A percentile compares a stretch with the other conserved stretches of the same genome.
These are phyloP conservation scores for Sebastiscus tertius DNA, from an alignment of 2,797 vertebrate genomes.

Conservation along the genomic window DNA sequence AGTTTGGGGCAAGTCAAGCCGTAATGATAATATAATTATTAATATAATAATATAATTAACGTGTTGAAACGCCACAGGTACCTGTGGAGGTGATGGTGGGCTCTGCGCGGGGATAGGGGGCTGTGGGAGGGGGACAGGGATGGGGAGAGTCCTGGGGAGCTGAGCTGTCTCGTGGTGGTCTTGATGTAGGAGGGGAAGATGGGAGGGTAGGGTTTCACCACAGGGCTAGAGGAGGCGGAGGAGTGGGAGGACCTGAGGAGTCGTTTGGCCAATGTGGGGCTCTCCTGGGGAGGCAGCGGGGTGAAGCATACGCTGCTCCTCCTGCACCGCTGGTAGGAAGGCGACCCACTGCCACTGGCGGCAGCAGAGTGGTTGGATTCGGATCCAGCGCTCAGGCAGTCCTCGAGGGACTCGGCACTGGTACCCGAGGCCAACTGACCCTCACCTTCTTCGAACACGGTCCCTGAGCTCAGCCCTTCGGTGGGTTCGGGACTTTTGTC, in stretches of 20 bases:
- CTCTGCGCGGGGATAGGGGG: conserved; percentile 84
- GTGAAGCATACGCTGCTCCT: conserved; percentile 71
- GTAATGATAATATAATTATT: not conserved
- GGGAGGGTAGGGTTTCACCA: conserved; percentile 87
- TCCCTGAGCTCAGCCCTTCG: conserved; percentile 35
- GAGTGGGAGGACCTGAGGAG: conserved; percentile 72
- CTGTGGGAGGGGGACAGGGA: conserved; percentile 89
- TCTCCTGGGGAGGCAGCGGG: conserved; percentile 71
- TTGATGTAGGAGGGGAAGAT: conserved; percentile 93
- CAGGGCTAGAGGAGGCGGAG: conserved; percentile 50
- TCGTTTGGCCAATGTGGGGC: conserved; percentile 77
- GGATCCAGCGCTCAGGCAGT: conserved; percentile 51
- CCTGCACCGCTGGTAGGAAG: conserved; percentile 37
- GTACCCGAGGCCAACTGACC: conserved; percentile 40
- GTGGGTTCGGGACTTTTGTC: conserved; percentile 22
- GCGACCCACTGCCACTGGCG: not conserved
- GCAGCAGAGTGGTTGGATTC: conserved; percentile 24
- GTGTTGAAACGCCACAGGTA: conserved; percentile 36
- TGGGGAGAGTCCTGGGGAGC: conserved; percentile 90
- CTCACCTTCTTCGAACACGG: conserved; percentile 32
- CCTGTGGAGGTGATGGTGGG: conserved; percentile 74
- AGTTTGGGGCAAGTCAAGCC: too few species aligned
- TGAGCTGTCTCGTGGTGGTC: conserved; percentile 94
- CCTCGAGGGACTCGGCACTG: conserved; percentile 68
- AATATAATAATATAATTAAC: not conserved